Base-by-base conservation (phyloP, 2,888 invertebrate species). In the Ophion slaviceki region DNA sequence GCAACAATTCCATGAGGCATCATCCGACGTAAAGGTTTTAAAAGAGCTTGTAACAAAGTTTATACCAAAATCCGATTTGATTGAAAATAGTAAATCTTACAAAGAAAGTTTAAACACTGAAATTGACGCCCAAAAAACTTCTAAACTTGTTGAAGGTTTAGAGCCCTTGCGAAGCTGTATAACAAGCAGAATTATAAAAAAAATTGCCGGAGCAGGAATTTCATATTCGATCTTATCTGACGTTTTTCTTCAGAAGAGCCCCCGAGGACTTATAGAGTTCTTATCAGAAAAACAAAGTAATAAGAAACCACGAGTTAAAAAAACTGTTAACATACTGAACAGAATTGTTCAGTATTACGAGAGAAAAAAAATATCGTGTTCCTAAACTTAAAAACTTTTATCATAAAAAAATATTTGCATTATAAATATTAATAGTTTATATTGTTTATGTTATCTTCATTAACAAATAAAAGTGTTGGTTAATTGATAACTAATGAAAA, bases 1-100 rank as follows among this genome's bases (percentile, higher is more conserved):
- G 45, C 62, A 24, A 24, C 45, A 71, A 36, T 72, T 80, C 45
- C 80, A 80, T 32, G 62, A 80, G 45, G 64, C 80, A 45, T 45
- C 45, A 40, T 74, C 14, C 53, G 74, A 62, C 62, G 61, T 62
- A 5, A 62, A 40, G 62, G 45, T 74, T 24, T 71, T 36, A 70
- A n/a, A n/a, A n/a, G n/a, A n/a, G n/a, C n/a, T n/a, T n/a, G n/a
- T n/a, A n/a, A n/a, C n/a, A n/a, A n/a, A n/a, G n/a, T 24, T 71
- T 36, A 70, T 80, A 20, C 17, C 71, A 6, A 64, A 28, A 45
- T 62, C 53, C 10, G 53, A 53, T 53, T 53, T 53, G 53, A 10
- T 53, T 53, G 11, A 53, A 53, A 14, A 53, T 14, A 53, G 53
- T 14, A 53, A 53, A 53, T 53, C 53, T 53, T 53, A 53, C 53